Evolutionary conservation across 2,113 vertebrate species (phyloP).

Genomic region (Astur gentilis): DNA sequence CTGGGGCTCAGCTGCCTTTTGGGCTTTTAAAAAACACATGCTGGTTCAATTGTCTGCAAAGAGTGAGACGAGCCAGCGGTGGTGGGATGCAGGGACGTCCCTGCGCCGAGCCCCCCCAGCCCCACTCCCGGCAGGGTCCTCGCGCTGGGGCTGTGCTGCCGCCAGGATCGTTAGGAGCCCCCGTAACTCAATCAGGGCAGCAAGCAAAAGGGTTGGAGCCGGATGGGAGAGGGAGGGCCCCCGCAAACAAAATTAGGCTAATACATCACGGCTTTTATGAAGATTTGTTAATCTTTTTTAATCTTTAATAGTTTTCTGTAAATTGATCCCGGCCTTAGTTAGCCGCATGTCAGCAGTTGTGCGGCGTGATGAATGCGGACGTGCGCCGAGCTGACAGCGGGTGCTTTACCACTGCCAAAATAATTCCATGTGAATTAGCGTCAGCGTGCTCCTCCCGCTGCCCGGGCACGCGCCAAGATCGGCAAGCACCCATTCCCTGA

Average conservation of each 20-base stretch:
- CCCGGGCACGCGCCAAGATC: neutral
- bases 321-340: neutral
- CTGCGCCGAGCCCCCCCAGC: neutral
- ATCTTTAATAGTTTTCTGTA: neutral
- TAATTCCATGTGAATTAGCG: neutral
- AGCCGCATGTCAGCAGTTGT: neutral
- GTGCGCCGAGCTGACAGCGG: neutral
- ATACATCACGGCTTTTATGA: neutral
- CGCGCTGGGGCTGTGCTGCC: neutral
- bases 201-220: neutral
- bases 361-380: neutral
- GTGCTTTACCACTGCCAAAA: neutral
- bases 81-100: neutral
- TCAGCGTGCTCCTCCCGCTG: neutral
- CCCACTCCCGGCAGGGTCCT: neutral
- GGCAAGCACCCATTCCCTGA: too few relatives aligned
- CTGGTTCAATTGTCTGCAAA: neutral
- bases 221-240: neutral
- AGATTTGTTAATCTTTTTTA: neutral
- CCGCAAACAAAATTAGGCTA: neutral
- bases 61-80: neutral
- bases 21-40: constrained; percentile 2
- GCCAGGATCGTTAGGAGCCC: neutral
- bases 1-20: neutral
- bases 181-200: neutral